Evolutionary conservation across 1,140 invertebrate genomes (phyloP).

Genomic region (Bombus affinis): DNA sequence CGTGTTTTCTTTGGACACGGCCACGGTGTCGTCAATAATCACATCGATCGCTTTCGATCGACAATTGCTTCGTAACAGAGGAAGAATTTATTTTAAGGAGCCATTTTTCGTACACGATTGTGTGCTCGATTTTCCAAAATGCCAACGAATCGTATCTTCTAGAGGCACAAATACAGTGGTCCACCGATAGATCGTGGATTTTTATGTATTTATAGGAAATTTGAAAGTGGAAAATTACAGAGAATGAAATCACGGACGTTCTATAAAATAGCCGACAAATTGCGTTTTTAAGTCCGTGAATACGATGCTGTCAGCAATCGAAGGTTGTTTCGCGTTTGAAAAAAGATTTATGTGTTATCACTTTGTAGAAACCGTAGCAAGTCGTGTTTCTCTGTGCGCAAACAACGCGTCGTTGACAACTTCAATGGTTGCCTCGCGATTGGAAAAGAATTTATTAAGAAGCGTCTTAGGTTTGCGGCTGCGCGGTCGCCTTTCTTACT

Average conservation of each 20-base stretch:
- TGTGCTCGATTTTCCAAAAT: neutral
- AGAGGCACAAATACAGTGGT: too few species aligned
- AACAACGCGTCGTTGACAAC: neutral
- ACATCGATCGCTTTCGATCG: neutral
- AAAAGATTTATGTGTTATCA: neutral
- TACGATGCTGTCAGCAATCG: neutral
- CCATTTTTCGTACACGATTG: neutral
- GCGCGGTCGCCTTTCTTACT: constrained; percentile 1
- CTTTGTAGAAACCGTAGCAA: too few species aligned
- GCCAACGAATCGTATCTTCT: neutral
- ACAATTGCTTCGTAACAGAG: neutral
- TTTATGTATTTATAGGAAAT: neutral
- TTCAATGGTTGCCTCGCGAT: neutral
- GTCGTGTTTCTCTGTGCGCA: too few species aligned
- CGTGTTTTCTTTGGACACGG: neutral
- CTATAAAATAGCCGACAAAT: neutral
- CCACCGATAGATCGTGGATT: neutral
- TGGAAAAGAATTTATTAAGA: neutral
- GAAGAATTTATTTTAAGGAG: neutral
- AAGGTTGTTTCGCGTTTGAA: neutral
- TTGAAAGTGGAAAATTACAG: too few species aligned
- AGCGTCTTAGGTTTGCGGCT: too few species aligned
- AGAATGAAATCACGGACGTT: too few species aligned
- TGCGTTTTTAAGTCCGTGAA: too few species aligned
- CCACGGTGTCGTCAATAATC: neutral